Conservation (phyloP, 2,113 vertebrate genomes). For the Hypanus sabinus region DNA sequence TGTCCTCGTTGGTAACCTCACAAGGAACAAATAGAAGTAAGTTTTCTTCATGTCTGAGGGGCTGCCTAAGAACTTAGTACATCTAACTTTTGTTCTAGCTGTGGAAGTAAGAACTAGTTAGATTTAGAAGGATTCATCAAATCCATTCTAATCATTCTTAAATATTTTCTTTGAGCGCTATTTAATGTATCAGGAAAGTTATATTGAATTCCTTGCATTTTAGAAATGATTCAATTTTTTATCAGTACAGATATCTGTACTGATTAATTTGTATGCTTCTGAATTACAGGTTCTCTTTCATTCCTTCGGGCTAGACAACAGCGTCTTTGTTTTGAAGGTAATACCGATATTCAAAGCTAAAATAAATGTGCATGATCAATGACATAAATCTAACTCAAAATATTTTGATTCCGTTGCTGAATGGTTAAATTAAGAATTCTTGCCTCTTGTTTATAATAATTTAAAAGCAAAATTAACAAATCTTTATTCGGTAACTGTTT, state of each 20-base stretch:
- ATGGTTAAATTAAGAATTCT: background rate
- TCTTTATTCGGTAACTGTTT: too few relatives aligned
- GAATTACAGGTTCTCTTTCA: constrained; percentile 24
- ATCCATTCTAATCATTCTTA: background rate
- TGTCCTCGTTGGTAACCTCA: too few relatives aligned
- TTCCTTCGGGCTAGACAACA: background rate
- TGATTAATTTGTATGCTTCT: background rate
- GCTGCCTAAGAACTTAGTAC: too few relatives aligned
- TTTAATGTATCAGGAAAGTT: background rate
- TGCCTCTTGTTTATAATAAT: too few relatives aligned
- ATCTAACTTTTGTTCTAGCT: background rate
- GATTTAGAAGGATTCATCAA: background rate
- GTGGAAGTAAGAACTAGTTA: background rate
- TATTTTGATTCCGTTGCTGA: background rate
- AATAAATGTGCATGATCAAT: background rate
- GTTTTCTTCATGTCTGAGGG: too few relatives aligned
- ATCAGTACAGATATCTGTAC: background rate
- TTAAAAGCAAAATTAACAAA: background rate
- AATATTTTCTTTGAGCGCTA: background rate
- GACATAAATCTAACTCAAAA: background rate
- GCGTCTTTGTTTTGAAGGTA: constrained; percentile 28
- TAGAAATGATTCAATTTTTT: background rate
- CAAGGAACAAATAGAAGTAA: too few relatives aligned
- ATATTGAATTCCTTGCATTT: background rate
- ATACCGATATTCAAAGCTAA: background rate